Evolutionary conservation across 2,113 vertebrate genomes (phyloP).

Genomic region (Passer domesticus): DNA sequence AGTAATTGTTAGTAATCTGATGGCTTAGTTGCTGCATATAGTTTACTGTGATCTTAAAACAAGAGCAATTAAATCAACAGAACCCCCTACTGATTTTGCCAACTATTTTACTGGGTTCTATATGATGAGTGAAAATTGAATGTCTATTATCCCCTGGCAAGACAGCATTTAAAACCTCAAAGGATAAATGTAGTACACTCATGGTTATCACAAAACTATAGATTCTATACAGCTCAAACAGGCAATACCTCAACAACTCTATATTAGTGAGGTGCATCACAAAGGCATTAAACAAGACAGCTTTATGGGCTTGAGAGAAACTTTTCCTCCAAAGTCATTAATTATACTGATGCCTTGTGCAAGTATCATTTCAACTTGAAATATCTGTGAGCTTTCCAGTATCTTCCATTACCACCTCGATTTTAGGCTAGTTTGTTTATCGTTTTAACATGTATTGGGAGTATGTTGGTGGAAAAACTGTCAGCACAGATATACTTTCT

Average conservation of each 20-base stretch:
- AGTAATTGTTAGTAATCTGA: not conserved
- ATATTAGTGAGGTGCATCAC: not conserved
- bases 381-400: slow-evolving; percentile 9
- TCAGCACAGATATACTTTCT: slow-evolving; percentile 41
- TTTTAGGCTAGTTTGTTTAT: slow-evolving; percentile 45
- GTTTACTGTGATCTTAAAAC: not conserved
- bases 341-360: not conserved
- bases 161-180: not conserved
- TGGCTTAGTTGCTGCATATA: not conserved
- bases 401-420: slow-evolving; percentile 32
- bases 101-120: not conserved
- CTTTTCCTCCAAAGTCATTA: not conserved
- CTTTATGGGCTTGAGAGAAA: not conserved
- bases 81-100: not conserved
- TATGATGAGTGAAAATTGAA: not conserved
- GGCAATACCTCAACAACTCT: not conserved
- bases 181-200: not conserved
- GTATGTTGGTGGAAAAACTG: not conserved
- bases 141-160: not conserved
- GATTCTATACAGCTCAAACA: not conserved
- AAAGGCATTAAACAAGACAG: not conserved
- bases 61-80: not conserved
- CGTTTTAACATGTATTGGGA: not conserved
- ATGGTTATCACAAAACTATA: not conserved
- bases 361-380: not conserved